These are phyloP conservation scores for Syngnathus typhle DNA, from an alignment of 2,113 vertebrate species.

Conservation along the genomic window DNA sequence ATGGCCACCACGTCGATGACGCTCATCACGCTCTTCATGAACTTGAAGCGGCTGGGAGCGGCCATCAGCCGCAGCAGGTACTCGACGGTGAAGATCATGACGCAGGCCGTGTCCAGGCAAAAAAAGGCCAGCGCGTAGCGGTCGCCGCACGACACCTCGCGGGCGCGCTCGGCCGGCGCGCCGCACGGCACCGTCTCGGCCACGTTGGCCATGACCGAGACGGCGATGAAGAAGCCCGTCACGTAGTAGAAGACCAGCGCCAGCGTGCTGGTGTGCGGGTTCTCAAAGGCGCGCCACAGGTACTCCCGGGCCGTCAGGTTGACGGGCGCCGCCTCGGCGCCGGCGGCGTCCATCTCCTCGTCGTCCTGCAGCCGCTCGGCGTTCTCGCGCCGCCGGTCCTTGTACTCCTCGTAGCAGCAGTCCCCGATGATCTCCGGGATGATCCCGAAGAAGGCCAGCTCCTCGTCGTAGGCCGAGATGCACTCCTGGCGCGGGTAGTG, in stretches of 20 bases:
- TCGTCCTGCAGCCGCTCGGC: conserved; percentile 90
- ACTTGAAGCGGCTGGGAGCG: conserved; percentile 92
- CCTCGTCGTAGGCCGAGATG: conserved; percentile 96
- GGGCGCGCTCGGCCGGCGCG: conserved; percentile 73
- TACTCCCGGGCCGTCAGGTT: conserved; percentile 84
- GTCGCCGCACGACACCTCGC: conserved; percentile 90
- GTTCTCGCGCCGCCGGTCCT: conserved; percentile 93
- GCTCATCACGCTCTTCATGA: conserved; percentile 97
- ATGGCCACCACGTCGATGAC: conserved; percentile 99
- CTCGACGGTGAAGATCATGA: conserved; percentile 97
- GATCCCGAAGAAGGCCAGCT: conserved; percentile 95
- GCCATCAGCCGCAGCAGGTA: conserved; percentile 90
- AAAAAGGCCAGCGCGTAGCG: conserved; percentile 95
- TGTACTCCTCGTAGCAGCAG: conserved; percentile 99
- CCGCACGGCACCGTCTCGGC: conserved; percentile 96
- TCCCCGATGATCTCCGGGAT: conserved; percentile 97
- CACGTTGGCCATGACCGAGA: conserved; percentile 96
- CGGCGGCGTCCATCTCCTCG: conserved; percentile 78
- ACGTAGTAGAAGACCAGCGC: conserved; percentile 98
- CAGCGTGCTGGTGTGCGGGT: conserved; percentile 96
- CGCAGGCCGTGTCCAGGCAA: conserved; percentile 95
- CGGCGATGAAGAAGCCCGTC: conserved; percentile 98
- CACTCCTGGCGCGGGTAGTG: conserved; percentile 98
- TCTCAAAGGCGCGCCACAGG: conserved; percentile 98
- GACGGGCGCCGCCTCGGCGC: conserved; percentile 75